Base-by-base conservation (phyloP, 2,113 vertebrate species). In the Sebastes fasciatus region DNA sequence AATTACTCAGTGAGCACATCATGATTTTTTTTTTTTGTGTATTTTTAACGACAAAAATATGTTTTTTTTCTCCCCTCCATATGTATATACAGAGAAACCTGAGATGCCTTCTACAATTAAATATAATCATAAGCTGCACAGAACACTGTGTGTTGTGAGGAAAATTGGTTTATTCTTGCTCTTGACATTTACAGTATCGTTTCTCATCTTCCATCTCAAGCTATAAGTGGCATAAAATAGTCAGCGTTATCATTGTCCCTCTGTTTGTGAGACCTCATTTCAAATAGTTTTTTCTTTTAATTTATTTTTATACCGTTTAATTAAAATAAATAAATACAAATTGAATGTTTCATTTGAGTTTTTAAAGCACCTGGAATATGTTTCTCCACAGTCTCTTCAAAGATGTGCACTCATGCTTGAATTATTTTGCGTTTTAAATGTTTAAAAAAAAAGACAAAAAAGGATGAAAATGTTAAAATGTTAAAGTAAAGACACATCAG, bases 1-100 rank as follows among this genome's bases (percentile, higher is more conserved):
- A 98, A 97, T 97, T 97, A 97, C 95, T 94, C 94, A 91, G 89
- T 92, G 95, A 95, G 95, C 95, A 96, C 96, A 95, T 97, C 96
- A 96, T 92, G 88, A 95, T 95, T 96, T 96, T 93, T 92, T 0
- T 2, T 52, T 63, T 77, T 46, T 45, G 45, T 92, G 0, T 19
- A 3, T 52, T 63, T 77, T 46, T 45, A 49, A 76, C 54, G 49
- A 73, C 63, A 79, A 69, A 65, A 78, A 69, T 16, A 6, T 58
- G 12, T 8, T 49, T 74, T 46, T 13, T 66, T 67, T 3, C 19
- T 48, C 4, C 4, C 16, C 10, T 62, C 21, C 9, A 49, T 4
- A 45, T 14, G 60, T 9, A 34, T 34, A 34, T 34, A 34, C 34
- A 34, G 34, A 34, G 34, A 0, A 34, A 34, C 34, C 46, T 57